phyloP scores from a whole-genome alignment of 2,888 invertebrate species.

The Autographa gamma region DNA sequence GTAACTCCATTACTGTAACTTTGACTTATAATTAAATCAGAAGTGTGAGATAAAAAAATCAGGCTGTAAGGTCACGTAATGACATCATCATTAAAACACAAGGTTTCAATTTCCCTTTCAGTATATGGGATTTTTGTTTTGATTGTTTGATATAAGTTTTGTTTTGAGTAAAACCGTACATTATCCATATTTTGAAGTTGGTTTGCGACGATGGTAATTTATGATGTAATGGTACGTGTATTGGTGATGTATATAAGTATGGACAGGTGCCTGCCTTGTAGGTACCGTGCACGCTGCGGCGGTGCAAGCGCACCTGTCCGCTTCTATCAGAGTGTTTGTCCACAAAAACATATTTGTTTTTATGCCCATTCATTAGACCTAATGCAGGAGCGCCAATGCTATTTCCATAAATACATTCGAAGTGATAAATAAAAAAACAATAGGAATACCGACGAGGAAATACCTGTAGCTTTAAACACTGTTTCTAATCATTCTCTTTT shows the following conservation, averaged over 20 bases:
- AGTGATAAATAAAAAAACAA: neutral
- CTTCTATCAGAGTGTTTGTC: slow-evolving; percentile 23
- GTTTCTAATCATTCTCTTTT: neutral
- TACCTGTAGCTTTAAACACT: neutral
- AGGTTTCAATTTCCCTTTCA: slow-evolving; percentile 47
- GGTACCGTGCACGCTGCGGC: slow-evolving; percentile 42
- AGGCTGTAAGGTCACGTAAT: slow-evolving; percentile 39
- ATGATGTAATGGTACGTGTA: slow-evolving; percentile 21
- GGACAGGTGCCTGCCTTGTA: slow-evolving; percentile 42
- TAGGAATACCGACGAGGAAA: neutral
- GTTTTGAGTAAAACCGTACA: neutral
- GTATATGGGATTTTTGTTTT: slow-evolving; percentile 5
- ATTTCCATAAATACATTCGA: slow-evolving; percentile 10
- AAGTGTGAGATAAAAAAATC: slow-evolving; percentile 22
- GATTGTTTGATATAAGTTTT: neutral
- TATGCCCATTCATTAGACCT: slow-evolving; percentile 26
- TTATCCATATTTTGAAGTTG: slow-evolving; percentile 3
- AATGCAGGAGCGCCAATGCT: slow-evolving; percentile 9
- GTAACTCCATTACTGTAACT: slow-evolving; percentile 3
- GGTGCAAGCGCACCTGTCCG: slow-evolving; percentile 46
- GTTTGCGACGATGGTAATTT: slow-evolving; percentile 15
- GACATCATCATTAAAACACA: slow-evolving; percentile 48
- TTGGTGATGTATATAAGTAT: slow-evolving; percentile 27
- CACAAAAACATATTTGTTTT: slow-evolving; percentile 38
- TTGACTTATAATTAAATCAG: slow-evolving; percentile 12